Base-by-base conservation (phyloP, 2,797 vertebrate species). In the Sebastolobus altivelis region DNA sequence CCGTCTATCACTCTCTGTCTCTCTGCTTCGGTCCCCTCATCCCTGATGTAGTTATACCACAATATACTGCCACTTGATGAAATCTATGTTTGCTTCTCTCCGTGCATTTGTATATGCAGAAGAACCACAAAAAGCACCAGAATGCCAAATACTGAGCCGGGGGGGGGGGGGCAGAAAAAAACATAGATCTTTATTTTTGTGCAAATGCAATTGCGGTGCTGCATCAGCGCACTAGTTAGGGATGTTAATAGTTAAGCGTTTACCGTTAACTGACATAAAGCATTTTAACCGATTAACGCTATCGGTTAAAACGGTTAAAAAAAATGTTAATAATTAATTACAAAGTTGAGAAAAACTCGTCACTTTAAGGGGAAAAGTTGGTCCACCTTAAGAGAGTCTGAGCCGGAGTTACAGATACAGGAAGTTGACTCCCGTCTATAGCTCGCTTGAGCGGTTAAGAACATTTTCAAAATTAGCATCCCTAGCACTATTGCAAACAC, bases 11-110 rank as follows among this genome's bases (percentile, higher is more conserved):
- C 56, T 80, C 69, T 68, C 16, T 59, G 61, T 73, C 49, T 55
- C 49, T 75, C 27, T 31, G 69, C 69, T 68, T 52, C 68, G 38
- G 56, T 80, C 77, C 59, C 56, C 61, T 75, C 58, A 18, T 82
- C 78, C 76, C 79, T 87, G 66, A 84, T 84, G 79, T 83, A 38
- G 69, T 86, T 84, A 80, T 27, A 59, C 38, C 29, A 72, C 75
- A 81, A 61, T 65, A 76, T 61, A 69, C 37, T 75, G 68, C 54
- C 61, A 71, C 52, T 18, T 80, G 74, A 89, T 74, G 54, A 71
- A 79, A 81, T 82, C 65, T 79, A 29, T 58, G 43, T 74, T 73
- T 38, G 75, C 6, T 27, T 31, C 37, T 37, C n/a, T 75, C 35
- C 12, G 27, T 66, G 31, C 27, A 3, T 35, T 11, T 72, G 2